Base-by-base conservation (phyloP, 2,797 vertebrate species). In the Xyrichtys novacula region DNA sequence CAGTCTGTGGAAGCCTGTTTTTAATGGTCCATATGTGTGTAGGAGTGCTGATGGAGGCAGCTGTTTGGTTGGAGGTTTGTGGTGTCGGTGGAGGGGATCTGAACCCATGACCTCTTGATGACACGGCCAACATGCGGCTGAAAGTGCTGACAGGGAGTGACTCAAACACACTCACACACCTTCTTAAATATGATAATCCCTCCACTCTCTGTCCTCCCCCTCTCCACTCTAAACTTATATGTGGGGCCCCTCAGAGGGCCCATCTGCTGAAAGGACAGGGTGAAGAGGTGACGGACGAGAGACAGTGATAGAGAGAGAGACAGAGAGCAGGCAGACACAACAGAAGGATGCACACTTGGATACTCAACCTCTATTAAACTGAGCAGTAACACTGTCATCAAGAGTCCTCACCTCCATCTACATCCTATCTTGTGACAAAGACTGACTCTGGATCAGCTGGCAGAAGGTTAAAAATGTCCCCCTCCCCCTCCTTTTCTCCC, bases 171-270 rank as follows among this genome's bases (percentile, higher is more conserved):
- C 60, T 29, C 47, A 44, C 49, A n/a, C 28, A 31, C 31, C 11
- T 9, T 4, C 20, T 31, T 28, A 26, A 14, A 38, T 4, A 23
- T 57, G 48, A 75, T 68, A 48, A 72, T 72, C 60, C 58, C 43
- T n/a, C 61, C 23, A n/a, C 55, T 52, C 74, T 11, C 25, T n/a
- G n/a, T n/a, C 50, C 20, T 17, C 39, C 38, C 38, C 23, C 42
- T 49, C 57, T 8, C 36, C 44, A 52, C 67, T 60, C 46, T 46
- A 53, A 52, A 46, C 61, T 39, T 36, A 17, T 48, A 16, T 38
- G 42, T 22, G 65, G 66, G 63, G 63, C 63, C 70, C 70, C 74
- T 57, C 44, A 11, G 11, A 65, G 76, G 56, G 25, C 47, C 32
- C 48, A 66, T 49, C 68, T 59, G 48, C 54, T 76, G 34, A 65